Evolutionary conservation across 2,113 vertebrate species (phyloP).

Genomic region (Acrocephalus kingi): DNA sequence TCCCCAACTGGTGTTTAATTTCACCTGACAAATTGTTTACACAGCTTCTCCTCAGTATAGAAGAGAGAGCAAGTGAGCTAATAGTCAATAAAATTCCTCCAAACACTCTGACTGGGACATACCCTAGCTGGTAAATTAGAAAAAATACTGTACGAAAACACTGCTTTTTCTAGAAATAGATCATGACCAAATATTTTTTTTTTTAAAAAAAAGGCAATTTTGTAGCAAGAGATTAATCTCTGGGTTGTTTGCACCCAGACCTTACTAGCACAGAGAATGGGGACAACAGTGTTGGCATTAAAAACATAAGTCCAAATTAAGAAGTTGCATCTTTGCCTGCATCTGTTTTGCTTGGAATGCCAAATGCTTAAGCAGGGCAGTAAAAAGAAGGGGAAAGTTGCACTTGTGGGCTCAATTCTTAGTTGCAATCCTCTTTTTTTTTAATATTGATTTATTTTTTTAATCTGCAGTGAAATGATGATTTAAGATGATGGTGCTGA

Average conservation of each 20-base stretch:
- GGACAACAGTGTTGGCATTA: not conserved
- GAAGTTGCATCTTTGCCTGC: not conserved
- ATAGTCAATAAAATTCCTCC: not conserved
- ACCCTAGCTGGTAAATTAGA: not conserved
- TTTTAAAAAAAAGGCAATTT: not conserved
- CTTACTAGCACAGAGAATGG: not conserved
- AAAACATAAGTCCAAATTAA: not conserved
- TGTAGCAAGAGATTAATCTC: not conserved
- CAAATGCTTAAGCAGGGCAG: not conserved
- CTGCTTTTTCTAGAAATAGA: fast-evolving
- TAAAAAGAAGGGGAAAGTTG: not conserved
- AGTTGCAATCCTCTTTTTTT: not conserved
- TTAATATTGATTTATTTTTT: not conserved
- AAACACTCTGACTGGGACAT: not conserved
- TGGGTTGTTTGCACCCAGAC: not conserved
- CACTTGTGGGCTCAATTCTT: not conserved
- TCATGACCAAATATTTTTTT: fast-evolving
- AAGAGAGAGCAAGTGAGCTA: not conserved
- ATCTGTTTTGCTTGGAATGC: not conserved
- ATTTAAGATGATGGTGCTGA: not conserved
- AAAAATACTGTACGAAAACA: not conserved
- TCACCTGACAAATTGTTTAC: not conserved
- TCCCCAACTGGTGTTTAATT: not conserved
- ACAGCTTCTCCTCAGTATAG: not conserved
- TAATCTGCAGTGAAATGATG: not conserved